Conservation (phyloP, 2,797 vertebrate species). For the Enteromius fasciolatus region DNA sequence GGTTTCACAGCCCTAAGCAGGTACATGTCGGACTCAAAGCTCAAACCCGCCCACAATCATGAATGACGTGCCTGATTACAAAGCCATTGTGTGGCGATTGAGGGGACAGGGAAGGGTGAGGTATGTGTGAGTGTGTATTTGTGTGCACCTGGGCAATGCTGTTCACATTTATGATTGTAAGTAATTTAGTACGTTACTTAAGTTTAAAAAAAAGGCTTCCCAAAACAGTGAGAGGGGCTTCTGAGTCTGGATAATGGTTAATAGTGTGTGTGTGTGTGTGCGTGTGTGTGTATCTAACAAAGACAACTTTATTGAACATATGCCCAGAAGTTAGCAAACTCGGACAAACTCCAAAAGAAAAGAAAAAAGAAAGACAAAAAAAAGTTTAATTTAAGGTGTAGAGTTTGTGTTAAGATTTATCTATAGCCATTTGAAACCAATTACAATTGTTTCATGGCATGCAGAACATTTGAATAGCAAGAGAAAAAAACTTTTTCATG, state of each 20-base stretch:
- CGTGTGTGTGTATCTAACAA: neutral
- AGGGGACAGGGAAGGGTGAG: constrained; percentile 12
- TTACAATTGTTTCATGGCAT: neutral
- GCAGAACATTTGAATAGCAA: neutral
- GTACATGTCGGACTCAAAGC: constrained; percentile 59
- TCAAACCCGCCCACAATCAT: constrained; percentile 31
- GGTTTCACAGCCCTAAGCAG: constrained; percentile 51
- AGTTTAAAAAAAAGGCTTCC: constrained; percentile 39
- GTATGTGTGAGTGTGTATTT: constrained; percentile 43
- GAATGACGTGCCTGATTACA: constrained; percentile 38
- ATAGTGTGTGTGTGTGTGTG: neutral
- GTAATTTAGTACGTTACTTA: constrained; percentile 38
- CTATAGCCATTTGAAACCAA: neutral
- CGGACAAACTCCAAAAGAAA: neutral
- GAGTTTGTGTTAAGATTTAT: neutral
- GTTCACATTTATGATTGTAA: neutral
- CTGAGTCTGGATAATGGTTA: neutral
- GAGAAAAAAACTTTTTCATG: neutral
- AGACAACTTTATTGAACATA: neutral
- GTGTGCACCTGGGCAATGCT: constrained; percentile 56
- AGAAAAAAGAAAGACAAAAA: neutral
- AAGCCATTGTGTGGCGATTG: constrained; percentile 53
- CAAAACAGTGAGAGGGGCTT: neutral
- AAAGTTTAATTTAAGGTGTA: neutral
- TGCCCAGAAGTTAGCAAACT: neutral